Evolutionary conservation across 2,888 invertebrate genomes (phyloP).

Genomic region (Argyresthia goedartella): DNA sequence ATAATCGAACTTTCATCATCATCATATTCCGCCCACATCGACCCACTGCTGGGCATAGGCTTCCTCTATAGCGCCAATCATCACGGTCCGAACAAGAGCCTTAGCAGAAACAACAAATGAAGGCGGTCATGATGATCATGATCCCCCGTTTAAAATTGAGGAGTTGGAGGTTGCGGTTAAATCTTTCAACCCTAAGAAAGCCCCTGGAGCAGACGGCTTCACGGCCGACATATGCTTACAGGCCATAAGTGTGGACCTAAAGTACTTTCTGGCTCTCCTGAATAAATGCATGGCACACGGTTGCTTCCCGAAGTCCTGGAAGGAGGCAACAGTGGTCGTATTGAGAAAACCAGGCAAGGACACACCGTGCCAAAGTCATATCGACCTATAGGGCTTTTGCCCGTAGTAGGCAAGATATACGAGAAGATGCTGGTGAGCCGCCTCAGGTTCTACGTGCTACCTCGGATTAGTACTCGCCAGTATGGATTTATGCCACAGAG

Average conservation of each 20-base stretch:
- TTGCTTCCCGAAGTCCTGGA: slow-evolving; percentile 11
- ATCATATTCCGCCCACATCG: not conserved
- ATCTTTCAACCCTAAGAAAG: slow-evolving; percentile 8
- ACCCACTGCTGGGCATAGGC: no score
- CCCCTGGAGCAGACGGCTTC: slow-evolving; percentile 8
- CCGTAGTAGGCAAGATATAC: slow-evolving; percentile 4
- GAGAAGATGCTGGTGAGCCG: slow-evolving; percentile 7
- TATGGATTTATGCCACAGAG: not conserved
- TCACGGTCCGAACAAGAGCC: no score
- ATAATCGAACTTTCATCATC: no score
- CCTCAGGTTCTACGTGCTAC: not conserved
- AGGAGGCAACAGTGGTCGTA: slow-evolving; percentile 6
- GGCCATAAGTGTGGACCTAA: not conserved
- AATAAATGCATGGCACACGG: slow-evolving; percentile 4
- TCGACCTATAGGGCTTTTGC: slow-evolving; percentile 6
- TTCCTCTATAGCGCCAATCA: not conserved
- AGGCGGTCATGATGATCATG: not conserved
- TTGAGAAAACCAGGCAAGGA: slow-evolving; percentile 10
- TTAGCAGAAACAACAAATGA: no score
- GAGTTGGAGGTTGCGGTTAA: not conserved
- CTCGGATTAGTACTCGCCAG: not conserved
- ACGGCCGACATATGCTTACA: slow-evolving; percentile 8
- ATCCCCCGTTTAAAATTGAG: not conserved
- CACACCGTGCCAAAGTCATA: slow-evolving; percentile 5
- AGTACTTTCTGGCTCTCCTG: not conserved